Percentiles rank a stretch among this genome's conserved stretches.
These are phyloP conservation scores for Eupithecia subumbrata DNA, from an alignment of 2,888 invertebrate genomes.

Conservation along the genomic window DNA sequence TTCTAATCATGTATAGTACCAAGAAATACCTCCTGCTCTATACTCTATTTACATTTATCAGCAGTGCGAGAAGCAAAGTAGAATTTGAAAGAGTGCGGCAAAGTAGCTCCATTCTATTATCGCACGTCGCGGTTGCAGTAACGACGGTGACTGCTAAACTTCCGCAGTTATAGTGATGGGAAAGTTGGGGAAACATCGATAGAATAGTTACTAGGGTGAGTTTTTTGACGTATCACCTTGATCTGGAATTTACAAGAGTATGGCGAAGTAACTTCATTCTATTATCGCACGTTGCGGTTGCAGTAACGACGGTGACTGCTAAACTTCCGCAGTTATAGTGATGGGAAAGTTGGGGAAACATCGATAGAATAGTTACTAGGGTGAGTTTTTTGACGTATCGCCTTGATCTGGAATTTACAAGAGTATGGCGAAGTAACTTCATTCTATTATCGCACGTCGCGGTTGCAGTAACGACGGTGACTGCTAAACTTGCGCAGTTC, in stretches of 20 bases:
- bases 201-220: background rate
- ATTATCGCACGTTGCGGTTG: slow-evolving; percentile 49
- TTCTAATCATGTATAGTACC: background rate
- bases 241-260: slow-evolving; percentile 44
- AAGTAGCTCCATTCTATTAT: slow-evolving; percentile 53
- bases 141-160: slow-evolving; percentile 41
- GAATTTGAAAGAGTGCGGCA: slow-evolving; percentile 48
- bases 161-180: slow-evolving; percentile 26
- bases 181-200: background rate
- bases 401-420: slow-evolving; percentile 39
- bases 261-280: slow-evolving; percentile 46
- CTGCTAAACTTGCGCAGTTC: slow-evolving; percentile 34
- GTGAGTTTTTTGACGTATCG: too few relatives aligned
- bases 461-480: slow-evolving; percentile 46
- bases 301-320: slow-evolving; percentile 42
- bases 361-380: background rate
- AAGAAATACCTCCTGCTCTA: slow-evolving; percentile 2
- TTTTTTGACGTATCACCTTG: background rate
- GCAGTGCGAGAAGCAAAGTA: slow-evolving; percentile 13
- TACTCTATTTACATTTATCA: slow-evolving; percentile 25
- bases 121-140: slow-evolving; percentile 48
- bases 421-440: slow-evolving; percentile 49
- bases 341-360: background rate
- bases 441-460: slow-evolving; percentile 51
- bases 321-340: slow-evolving; percentile 29